A percentile compares a stretch with the other conserved stretches of the same genome.
These are phyloP conservation scores for Zosterops japonicus DNA, from an alignment of 2,113 vertebrate species.

Conservation along the genomic window DNA sequence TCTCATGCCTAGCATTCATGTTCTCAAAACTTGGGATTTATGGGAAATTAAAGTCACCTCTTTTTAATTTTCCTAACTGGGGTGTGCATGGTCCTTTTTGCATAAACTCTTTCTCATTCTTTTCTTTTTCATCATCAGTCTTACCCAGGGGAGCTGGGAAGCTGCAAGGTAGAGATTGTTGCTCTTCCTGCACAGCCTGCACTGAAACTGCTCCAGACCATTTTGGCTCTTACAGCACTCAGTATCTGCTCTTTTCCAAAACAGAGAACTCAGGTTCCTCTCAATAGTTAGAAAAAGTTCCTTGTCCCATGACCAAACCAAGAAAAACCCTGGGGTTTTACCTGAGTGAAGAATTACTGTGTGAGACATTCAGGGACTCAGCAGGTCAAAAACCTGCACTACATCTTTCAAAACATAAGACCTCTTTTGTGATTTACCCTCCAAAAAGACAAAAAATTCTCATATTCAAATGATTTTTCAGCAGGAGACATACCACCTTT, in stretches of 20 bases:
- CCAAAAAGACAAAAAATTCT: background rate
- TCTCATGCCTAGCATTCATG: background rate
- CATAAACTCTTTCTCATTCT: background rate
- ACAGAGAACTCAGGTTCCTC: background rate
- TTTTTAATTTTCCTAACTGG: background rate
- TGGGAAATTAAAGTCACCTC: background rate
- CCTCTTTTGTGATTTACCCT: background rate
- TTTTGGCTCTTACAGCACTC: background rate
- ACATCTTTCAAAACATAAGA: background rate
- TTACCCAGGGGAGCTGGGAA: background rate
- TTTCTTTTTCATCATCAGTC: background rate
- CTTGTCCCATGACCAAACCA: background rate
- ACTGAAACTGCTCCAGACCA: background rate
- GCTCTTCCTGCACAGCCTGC: background rate
- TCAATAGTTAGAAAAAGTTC: background rate
- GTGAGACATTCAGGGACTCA: background rate
- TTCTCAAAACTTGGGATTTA: background rate
- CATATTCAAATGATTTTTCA: background rate
- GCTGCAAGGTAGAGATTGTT: background rate
- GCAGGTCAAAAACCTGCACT: background rate
- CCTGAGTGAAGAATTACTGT: background rate
- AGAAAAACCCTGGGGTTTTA: background rate
- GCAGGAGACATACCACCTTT: background rate
- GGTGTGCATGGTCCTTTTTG: accelerated
- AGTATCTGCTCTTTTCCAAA: background rate